Evolutionary conservation across 1,140 invertebrate genomes (phyloP), one percentile per base, ranked within the genome.

Genomic region (Metaphire vulgaris): DNA sequence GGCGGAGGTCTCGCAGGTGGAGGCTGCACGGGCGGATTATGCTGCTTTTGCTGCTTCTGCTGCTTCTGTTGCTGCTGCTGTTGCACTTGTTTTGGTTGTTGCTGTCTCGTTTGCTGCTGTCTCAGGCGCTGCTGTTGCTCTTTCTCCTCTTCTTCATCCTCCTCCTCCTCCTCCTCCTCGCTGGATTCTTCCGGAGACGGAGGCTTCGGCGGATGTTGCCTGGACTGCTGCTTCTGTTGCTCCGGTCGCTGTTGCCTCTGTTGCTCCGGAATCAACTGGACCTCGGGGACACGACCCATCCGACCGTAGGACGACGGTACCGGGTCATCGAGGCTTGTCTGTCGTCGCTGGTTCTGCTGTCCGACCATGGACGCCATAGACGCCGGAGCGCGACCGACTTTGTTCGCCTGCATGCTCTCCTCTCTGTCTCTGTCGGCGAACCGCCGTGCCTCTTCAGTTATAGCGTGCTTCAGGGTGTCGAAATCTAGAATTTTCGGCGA

Each of bases 131-230:
- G 33, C n/a, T 76, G 68, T 2, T 76, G 33, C 2, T 56, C 34
- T 15, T 71, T 32, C 33, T 70, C 68, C 41, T 74, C 74, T 26
- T 74, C 74, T 74, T 75, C 74, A 16, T 75, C 74, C 1, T 74
- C 72, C 0, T 64, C 41, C 0, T 75, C 74, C 29, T 75, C 74
- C 31, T 66, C 67, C 33, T 75, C 64, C 15, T 30, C 29, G 33
- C 31, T 31, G 30, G 33, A 29, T 31, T 68, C 2, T 26, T 28
- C 14, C 2, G 28, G 41, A 70, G 28, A 6, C 32, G 14, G 15
- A 34, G 72, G 33, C 28, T 26, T 21, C 14, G 34, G 34, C 28
- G 32, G 6, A 14, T 73, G 34, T 28, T 71, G 26, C 31, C n/a
- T n/a, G 69, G 69, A 6, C n/a, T 71, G 14, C 6, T 71, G n/a